Base-by-base conservation (phyloP, 2,797 vertebrate genomes). In the Pseudopleuronectes americanus region DNA sequence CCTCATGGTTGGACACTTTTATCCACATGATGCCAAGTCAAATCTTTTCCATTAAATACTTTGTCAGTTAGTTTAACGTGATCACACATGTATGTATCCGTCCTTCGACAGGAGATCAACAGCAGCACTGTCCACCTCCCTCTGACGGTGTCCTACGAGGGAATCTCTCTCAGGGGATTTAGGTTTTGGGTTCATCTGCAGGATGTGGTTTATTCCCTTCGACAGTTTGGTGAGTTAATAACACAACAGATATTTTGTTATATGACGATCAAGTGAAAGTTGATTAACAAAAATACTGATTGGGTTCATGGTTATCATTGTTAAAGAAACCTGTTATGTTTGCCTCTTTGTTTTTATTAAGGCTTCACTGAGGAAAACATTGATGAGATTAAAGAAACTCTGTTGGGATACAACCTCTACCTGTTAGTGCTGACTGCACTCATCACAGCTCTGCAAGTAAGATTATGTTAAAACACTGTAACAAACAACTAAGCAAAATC, bases 141-240 rank as follows among this genome's bases (percentile, higher is more conserved):
- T 28, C 95, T 99, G 49, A 96, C 96, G 1, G 92, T 99, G 79
- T 95, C 95, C 4, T 98, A 98, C 4, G 95, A 97, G 83, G 96
- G 95, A 83, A 96, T 97, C 88, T 97, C 96, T 2, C 88, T 99
- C 69, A 95, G 95, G 70, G 95, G 94, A 54, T 96, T 99, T 65
- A 89, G 98, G 73, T 96, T 99, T 90, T 98, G 96, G 97, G 96
- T 97, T 77, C 98, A 98, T 74, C 95, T 99, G 79, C 97, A 99
- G 88, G 97, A 98, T 21, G 96, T 97, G 8, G 94, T 99, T 48
- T 96, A 95, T 74, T 97, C 97, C 7, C 93, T 99, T 24, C 94
- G 96, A 77, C 96, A 97, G 74, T 97, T 99, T 52, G 98, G 98
- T 99, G 92, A 81, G 96, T 45, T 33, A 19, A 64, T 57, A 54